Conservation (phyloP, 2,797 vertebrate genomes). For the Arnoldichthys spilopterus region DNA sequence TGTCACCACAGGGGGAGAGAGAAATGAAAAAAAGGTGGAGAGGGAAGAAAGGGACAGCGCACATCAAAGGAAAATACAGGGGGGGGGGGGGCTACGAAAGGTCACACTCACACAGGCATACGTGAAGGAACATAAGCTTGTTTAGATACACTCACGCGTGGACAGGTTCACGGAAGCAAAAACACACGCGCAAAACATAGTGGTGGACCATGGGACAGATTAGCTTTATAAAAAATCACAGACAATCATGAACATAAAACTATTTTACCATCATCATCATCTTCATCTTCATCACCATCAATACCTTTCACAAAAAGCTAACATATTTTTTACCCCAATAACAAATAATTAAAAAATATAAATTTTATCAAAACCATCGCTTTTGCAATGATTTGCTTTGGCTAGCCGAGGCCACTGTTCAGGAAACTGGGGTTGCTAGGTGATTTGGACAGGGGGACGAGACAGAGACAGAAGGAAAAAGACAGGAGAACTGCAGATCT, state of each 20-base stretch:
- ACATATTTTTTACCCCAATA: constrained; percentile 74
- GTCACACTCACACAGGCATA: constrained; percentile 38
- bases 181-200: constrained; percentile 41
- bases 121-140: constrained; percentile 10
- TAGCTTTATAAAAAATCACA: constrained; percentile 70
- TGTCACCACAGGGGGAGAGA: constrained; percentile 77
- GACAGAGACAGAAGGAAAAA: constrained; percentile 30
- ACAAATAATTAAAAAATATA: constrained; percentile 92
- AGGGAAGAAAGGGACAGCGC: constrained; percentile 38
- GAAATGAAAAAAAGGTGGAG: constrained; percentile 46
- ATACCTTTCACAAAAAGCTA: constrained; percentile 78
- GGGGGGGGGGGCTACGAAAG: neutral
- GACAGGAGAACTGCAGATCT: constrained; percentile 65
- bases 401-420: constrained; percentile 86
- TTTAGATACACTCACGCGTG: constrained; percentile 26
- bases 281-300: constrained; percentile 56
- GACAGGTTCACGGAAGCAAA: constrained; percentile 8
- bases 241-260: constrained; percentile 78
- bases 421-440: constrained; percentile 75
- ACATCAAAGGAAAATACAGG: constrained; percentile 63
- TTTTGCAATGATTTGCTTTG: constrained; percentile 83
- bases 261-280: constrained; percentile 64
- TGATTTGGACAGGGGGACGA: constrained; percentile 63
- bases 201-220: constrained; percentile 45
- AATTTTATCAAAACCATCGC: constrained; percentile 75